phyloP scores from a whole-genome alignment of 2,888 invertebrate species.

The Iphiclides podalirius region DNA sequence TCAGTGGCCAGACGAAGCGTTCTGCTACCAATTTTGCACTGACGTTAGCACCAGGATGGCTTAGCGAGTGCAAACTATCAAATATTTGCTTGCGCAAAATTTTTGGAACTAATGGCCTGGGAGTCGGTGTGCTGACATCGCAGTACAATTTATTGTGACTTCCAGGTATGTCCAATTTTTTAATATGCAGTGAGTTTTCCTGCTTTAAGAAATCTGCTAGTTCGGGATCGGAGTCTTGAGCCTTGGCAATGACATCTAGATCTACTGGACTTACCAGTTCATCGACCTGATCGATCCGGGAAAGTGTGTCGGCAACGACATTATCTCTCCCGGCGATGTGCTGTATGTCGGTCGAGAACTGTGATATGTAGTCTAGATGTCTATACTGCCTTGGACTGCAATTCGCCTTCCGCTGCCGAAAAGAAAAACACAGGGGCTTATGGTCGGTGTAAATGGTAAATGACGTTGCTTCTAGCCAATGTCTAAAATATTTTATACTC shows the following conservation, averaged over 20 bases:
- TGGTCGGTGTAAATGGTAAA: conserved; percentile 42
- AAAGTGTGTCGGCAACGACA: conserved; percentile 19
- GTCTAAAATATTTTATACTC: conserved; percentile 2
- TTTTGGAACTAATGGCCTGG: conserved; percentile 16
- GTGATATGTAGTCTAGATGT: too few relatives aligned
- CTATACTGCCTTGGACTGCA: too few relatives aligned
- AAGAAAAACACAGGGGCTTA: conserved; percentile 31
- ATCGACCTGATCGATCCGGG: conserved; percentile 13
- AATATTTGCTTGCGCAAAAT: too few relatives aligned
- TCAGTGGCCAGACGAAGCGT: conserved; percentile 36
- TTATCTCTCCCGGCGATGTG: conserved; percentile 31
- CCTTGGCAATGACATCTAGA: too few relatives aligned
- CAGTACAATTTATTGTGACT: conserved; percentile 15
- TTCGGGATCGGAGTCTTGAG: too few relatives aligned
- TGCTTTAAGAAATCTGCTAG: too few relatives aligned
- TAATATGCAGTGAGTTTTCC: too few relatives aligned
- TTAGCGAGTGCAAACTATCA: too few relatives aligned
- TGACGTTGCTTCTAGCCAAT: conserved; percentile 39
- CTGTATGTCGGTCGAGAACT: conserved; percentile 34
- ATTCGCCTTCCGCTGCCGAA: conserved; percentile 36
- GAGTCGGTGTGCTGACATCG: conserved; percentile 9
- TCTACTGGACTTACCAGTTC: too few relatives aligned
- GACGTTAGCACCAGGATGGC: too few relatives aligned
- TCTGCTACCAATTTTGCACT: conserved; percentile 32
- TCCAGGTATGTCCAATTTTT: conserved; percentile 2